Conservation (phyloP, 2,113 vertebrate genomes). For the Poecilia latipinna region DNA sequence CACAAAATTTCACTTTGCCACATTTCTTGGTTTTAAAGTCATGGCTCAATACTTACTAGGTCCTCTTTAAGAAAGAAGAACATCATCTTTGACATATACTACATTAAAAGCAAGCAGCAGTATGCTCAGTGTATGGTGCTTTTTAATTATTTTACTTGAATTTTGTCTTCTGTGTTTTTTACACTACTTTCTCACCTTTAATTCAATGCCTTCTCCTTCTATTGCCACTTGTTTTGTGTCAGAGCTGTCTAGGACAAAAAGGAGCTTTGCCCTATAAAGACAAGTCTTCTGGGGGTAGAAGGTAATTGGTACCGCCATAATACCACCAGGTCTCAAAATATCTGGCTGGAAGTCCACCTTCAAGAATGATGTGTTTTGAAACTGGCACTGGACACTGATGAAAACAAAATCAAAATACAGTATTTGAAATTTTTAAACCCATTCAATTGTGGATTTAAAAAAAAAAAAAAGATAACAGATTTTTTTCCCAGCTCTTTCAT, state of each 20-base stretch:
- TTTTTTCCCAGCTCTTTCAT: too few relatives aligned
- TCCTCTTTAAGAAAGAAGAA: too few relatives aligned
- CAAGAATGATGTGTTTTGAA: slow-evolving; percentile 75
- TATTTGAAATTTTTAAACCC: not conserved
- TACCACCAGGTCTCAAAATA: slow-evolving; percentile 78
- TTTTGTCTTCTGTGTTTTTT: too few relatives aligned
- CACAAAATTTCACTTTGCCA: too few relatives aligned
- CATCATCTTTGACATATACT: not conserved
- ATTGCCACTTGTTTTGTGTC: slow-evolving; percentile 80
- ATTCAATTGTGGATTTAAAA: not conserved
- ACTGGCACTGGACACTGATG: slow-evolving; percentile 85
- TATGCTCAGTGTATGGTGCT: too few relatives aligned
- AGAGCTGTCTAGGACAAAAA: slow-evolving; percentile 85
- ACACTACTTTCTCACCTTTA: slow-evolving; percentile 82
- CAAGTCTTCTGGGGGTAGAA: slow-evolving; percentile 84
- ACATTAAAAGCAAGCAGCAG: not conserved
- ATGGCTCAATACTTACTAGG: too few relatives aligned
- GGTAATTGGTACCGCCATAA: slow-evolving; percentile 78
- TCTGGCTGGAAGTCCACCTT: slow-evolving; percentile 76
- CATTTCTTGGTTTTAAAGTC: too few relatives aligned
- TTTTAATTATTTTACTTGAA: not conserved
- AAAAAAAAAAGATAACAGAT: not conserved
- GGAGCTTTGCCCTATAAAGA: slow-evolving; percentile 81
- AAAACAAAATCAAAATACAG: not conserved
- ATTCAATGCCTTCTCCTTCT: slow-evolving; percentile 83